Base-by-base conservation (phyloP, 2,888 invertebrate species). In the Chamaedrilus cognettii region DNA sequence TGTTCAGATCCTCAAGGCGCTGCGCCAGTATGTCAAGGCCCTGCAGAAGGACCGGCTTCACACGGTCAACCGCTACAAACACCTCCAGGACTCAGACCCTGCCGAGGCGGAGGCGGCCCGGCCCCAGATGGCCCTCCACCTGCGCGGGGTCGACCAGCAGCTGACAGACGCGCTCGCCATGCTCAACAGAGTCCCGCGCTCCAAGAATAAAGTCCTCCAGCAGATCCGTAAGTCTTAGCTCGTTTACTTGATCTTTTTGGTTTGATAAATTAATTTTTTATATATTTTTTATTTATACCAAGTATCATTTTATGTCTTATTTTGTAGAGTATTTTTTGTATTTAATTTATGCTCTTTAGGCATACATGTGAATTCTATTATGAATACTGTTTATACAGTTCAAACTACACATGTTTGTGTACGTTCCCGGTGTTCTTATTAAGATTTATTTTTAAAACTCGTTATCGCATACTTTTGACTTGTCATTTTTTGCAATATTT, bases 41-140 rank as follows among this genome's bases (percentile, higher is more conserved):
- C 87, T 99, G 71, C 96, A 98, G 83, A 98, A 98, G 82, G 98
- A 99, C 83, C 90, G 97, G 2, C 92, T 95, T 60, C 98, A 98
- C 79, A 96, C 96, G 3, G 88, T 99, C 76, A 93, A 96, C 70
- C 96, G 97, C 79, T 99, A 95, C 88, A 91, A 94, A 69, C 97
- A 98, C 82, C 89, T 97, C 64, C 86, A 93, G 77, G 85, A 86
- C 74, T 84, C 85, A 19, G 92, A 93, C 61, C 87, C 93, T 32
- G 93, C 93, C 79, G 94, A 95, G 64, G 97, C 97, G 0, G 68
- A 74, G 15, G 71, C 75, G 52, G 74, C 80, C 64, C 77, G 78
- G 19, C 75, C 75, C 4, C 74, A 76, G 57, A 75, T 75, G 64
- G 73, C 82, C 51, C 81, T 83, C 66, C 83, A 84, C 70, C 79